Evolutionary conservation across 2,797 vertebrate species (phyloP).

Genomic region (Leptodactylus fallax): DNA sequence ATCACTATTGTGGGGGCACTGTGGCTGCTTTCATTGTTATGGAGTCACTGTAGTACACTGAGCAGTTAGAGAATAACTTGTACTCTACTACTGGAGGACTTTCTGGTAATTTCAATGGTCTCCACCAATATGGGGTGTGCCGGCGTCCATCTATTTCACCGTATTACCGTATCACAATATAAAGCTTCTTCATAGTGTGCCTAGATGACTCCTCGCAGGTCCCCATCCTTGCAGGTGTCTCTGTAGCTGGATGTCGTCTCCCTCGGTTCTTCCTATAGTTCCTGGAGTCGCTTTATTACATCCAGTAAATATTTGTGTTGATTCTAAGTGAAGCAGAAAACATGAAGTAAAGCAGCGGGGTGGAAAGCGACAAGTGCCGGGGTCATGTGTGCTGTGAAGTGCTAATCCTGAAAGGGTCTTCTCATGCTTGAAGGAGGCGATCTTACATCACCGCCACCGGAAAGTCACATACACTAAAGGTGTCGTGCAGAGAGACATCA

Average conservation of each 20-base stretch:
- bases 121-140: too few species aligned
- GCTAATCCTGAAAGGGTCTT: slow-evolving; percentile 11
- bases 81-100: too few species aligned
- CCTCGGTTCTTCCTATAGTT: neutral
- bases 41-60: too few species aligned
- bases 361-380: slow-evolving; percentile 34
- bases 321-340: slow-evolving; percentile 28
- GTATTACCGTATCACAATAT: neutral
- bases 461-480: slow-evolving; percentile 25
- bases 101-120: too few species aligned
- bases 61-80: too few species aligned
- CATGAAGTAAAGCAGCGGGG: slow-evolving; percentile 17
- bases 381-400: slow-evolving; percentile 29
- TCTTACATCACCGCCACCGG: slow-evolving; percentile 9
- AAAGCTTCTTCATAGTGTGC: too few species aligned
- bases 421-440: slow-evolving; percentile 41
- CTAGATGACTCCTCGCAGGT: too few species aligned
- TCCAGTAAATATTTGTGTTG: slow-evolving; percentile 10
- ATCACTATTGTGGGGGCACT: too few species aligned
- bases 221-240: neutral
- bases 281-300: neutral
- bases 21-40: too few species aligned
- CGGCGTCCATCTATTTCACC: too few species aligned
- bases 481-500: slow-evolving; percentile 18
- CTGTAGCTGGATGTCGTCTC: neutral